Evolutionary conservation across 37 sponge, comb jelly and placozoan species (phyloP), one percentile per base, ranked within the genome.

Genomic region (Crambe crambe): DNA sequence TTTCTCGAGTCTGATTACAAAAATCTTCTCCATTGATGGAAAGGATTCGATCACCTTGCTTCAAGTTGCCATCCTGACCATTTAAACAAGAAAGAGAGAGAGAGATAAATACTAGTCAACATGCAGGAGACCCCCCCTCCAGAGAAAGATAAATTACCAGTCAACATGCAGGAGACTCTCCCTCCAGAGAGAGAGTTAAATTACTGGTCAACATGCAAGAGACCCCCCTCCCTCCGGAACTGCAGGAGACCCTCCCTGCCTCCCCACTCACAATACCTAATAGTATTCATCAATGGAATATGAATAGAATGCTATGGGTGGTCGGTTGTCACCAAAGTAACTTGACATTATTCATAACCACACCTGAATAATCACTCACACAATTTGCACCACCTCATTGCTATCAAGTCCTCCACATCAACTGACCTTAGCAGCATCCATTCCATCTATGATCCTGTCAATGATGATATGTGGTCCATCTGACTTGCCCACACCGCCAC

Each of bases 11-110:
- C 23, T 90, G 6, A 9, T 77, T 77, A 20, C 44, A 65, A 47
- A 89, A 78, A 2, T 76, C 44, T 42, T 90, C 85, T 27, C 86
- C 94, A 72, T 94, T 94, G 10, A 94, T 78, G n/a, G 90, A 72
- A 21, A 94, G 51, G 4, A 94, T 74, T 37, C 76, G 41, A 37
- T 94, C 94, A 30, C 94, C 94, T 23, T 78, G 37, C 67, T 60
- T 56, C 56, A 94, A 57, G 2, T 39, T 63, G 3, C 87, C 84
- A 73, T 94, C 86, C 91, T 91, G 60, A 51, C 15, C 15, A 15
- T 15, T n/a, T n/a, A n/a, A n/a, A n/a, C n/a, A n/a, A n/a, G n/a
- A n/a, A n/a, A n/a, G n/a, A n/a, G n/a, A n/a, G 51, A 15, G 51
- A 47, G 51, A 47, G 51, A 15, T 47, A 47, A 12, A 12, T 47